These are phyloP conservation scores for Triops cancriformis DNA, from an alignment of 1,140 invertebrate species.

Conservation along the genomic window DNA sequence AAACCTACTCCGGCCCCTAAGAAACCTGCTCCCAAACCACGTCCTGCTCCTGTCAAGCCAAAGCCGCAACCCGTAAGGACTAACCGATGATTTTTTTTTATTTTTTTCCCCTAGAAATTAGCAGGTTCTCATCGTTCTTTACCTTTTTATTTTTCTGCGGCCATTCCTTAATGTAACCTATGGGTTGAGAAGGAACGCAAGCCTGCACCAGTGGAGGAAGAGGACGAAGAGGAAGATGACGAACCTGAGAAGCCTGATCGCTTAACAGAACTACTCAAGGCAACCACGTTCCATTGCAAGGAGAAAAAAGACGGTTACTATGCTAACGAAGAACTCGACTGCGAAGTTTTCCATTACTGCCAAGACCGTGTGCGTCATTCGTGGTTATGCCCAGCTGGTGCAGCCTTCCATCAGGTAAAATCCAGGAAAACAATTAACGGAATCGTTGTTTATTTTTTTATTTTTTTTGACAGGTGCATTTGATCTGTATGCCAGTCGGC, in stretches of 20 bases:
- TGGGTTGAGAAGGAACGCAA: constrained; percentile 6
- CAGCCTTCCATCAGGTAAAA: constrained; percentile 77
- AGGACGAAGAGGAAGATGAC: constrained; percentile 53
- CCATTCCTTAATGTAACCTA: background rate
- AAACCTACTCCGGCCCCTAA: background rate
- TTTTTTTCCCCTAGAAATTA: background rate
- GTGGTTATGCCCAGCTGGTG: constrained; percentile 86
- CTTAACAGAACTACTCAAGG: constrained; percentile 62
- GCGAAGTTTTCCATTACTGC: constrained; percentile 90
- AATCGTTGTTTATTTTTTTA: too few species aligned
- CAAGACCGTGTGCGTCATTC: constrained; percentile 81
- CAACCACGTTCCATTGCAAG: constrained; percentile 73
- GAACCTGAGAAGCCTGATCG: constrained; percentile 79
- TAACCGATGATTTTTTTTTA: background rate
- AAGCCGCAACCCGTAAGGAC: background rate
- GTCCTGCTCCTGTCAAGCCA: background rate
- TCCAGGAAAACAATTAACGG: background rate
- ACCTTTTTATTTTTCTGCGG: background rate
- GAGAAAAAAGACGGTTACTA: constrained; percentile 80
- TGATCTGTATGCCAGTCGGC: constrained; percentile 85
- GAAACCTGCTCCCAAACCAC: background rate
- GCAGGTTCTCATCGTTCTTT: background rate
- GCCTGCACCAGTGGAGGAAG: constrained; percentile 21
- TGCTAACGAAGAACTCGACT: constrained; percentile 76
- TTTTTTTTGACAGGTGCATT: constrained; percentile 55